Evolutionary conservation across 2,113 vertebrate species (phyloP), one percentile per base, ranked within the genome.

Genomic region (Tragelaphus buxtoni): DNA sequence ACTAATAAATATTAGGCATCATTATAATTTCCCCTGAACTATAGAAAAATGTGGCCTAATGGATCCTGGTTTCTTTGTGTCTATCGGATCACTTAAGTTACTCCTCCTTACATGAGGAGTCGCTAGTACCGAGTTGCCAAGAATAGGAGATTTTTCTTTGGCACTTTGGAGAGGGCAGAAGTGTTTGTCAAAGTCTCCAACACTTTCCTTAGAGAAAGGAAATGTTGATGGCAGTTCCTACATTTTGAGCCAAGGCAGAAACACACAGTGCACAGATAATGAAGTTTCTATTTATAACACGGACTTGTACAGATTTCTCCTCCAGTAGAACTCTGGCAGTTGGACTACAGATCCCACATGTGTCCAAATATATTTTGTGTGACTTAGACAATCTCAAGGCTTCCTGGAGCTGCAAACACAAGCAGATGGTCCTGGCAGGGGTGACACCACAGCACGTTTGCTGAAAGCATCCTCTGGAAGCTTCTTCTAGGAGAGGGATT

Each of bases 311-410:
- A 86, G 63, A 95, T 76, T 76, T 93, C 88, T 76, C n/a, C 49
- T 69, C 32, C 17, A 39, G 61, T 81, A 63, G 55, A 94, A 90
- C 8, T 5, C 79, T 95, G 72, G 49, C 81, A 93, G n/a, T 96
- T 95, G n/a, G 61, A 60, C 28, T 81, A 90, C 1, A 87, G 63
- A 93, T 87, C 80, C 28, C 86, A 93, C 86, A 77, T 69, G 63
- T 95, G 90, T 83, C 39, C 85, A 96, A 89, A 93, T 97, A 87
- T 69, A 90, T 95, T 85, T 90, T 83, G 56, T 69, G 24, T 51
- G 72, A 49, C 24, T 90, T 90, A 90, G 79, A 69, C 60, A 84
- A 20, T 95, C 42, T 82, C 56, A 55, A 90, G 61, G 28, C 61
- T 90, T 86, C 45, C 56, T 92, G 42, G 39, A 81, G n/a, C 22